These are phyloP conservation scores for Stenodera caucasica DNA, from an alignment of 2,888 invertebrate species.

Conservation along the genomic window DNA sequence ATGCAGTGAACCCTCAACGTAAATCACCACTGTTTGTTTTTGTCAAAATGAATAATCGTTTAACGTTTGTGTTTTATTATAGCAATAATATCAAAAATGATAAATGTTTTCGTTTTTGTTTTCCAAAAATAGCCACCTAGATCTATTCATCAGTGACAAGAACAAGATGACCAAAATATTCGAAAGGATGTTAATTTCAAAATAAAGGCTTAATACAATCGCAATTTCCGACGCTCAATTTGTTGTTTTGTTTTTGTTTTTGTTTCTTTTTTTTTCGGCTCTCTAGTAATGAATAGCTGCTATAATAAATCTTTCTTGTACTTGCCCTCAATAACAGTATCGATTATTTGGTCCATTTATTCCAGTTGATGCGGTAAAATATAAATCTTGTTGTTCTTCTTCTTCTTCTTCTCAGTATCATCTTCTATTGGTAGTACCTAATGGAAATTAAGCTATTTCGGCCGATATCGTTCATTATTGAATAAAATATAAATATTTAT, in stretches of 20 bases:
- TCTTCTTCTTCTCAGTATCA: neutral
- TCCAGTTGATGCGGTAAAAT: slow-evolving; percentile 50
- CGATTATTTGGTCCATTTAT: slow-evolving; percentile 56
- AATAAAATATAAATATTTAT: neutral
- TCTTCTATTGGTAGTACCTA: no score
- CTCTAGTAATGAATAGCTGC: no score
- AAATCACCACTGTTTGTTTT: slow-evolving; percentile 52
- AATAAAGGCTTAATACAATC: no score
- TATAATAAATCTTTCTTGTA: slow-evolving; percentile 47
- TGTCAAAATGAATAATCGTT: slow-evolving; percentile 52
- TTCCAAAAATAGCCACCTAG: no score
- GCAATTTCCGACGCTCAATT: no score
- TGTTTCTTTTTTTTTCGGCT: no score
- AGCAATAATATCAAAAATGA: slow-evolving; percentile 51
- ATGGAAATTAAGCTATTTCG: no score
- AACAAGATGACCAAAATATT: no score
- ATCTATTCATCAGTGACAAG: no score
- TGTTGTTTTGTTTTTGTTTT: neutral
- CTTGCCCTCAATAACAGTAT: slow-evolving; percentile 52
- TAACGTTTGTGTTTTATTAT: slow-evolving; percentile 47
- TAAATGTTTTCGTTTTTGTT: slow-evolving; percentile 38
- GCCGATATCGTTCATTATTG: neutral
- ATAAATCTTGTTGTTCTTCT: slow-evolving; percentile 47
- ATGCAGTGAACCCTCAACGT: slow-evolving; percentile 47
- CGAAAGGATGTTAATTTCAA: no score